These are phyloP conservation scores for Cryptoprocta ferox DNA, from an alignment of 2,797 vertebrate species.

Conservation along the genomic window DNA sequence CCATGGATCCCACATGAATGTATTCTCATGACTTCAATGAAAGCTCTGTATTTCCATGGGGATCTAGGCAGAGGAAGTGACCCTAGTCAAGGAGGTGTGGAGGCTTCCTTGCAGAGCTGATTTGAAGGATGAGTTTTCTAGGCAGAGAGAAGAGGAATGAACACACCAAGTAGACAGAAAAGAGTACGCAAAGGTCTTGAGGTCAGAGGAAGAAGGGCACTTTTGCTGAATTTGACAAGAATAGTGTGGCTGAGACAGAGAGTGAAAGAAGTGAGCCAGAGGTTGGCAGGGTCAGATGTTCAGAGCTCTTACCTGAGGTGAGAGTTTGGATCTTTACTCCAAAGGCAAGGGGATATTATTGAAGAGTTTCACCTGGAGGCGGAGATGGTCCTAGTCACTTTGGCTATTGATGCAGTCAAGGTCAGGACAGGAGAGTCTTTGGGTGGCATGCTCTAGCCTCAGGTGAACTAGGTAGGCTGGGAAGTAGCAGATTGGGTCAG, in stretches of 20 bases:
- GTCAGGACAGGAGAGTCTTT: background rate
- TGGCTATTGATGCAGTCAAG: background rate
- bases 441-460: background rate
- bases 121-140: background rate
- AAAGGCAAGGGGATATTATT: background rate
- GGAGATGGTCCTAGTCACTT: background rate
- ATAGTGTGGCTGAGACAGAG: background rate
- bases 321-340: background rate
- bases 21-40: background rate
- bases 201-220: background rate
- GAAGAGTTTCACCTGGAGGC: background rate
- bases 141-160: background rate
- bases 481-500: background rate
- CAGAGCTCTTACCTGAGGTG: background rate
- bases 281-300: background rate
- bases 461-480: background rate
- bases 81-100: background rate
- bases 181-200: background rate
- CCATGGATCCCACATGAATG: background rate
- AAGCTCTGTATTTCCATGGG: background rate
- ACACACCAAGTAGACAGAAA: background rate
- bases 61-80: background rate
- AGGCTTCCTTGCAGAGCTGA: background rate
- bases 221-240: background rate
- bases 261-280: background rate